These are phyloP conservation scores for Bombus fervidus DNA, from an alignment of 1,140 invertebrate species.

Conservation along the genomic window DNA sequence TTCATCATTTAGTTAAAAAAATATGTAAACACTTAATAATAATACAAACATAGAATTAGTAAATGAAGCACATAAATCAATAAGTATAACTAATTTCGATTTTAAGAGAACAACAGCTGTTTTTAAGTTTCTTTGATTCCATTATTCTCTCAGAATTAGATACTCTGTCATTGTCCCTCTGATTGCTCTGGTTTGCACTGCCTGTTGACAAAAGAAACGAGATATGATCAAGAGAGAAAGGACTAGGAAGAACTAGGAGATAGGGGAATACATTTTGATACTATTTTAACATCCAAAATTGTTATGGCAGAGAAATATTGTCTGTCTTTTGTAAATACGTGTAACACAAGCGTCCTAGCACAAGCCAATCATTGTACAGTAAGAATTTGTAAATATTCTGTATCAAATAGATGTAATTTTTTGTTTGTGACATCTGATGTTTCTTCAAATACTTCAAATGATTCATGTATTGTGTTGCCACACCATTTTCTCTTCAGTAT, in stretches of 20 bases:
- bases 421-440: neutral
- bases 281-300: conserved; percentile 44
- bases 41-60: neutral
- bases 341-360: conserved; percentile 39
- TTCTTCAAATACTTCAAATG: neutral
- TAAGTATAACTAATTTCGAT: neutral
- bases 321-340: conserved; percentile 43
- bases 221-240: conserved; percentile 7
- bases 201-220: conserved; percentile 54
- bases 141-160: neutral
- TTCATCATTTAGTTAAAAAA: neutral
- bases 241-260: conserved; percentile 36
- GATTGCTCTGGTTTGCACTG: neutral
- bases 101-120: neutral
- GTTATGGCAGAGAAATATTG: conserved; percentile 30
- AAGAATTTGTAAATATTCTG: conserved; percentile 29
- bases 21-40: neutral
- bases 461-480: neutral
- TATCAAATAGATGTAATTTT: conserved; percentile 8
- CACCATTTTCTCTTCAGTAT: conserved; percentile 19
- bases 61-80: conserved; percentile 1
- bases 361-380: conserved; percentile 38
- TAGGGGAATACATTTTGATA: conserved; percentile 41
- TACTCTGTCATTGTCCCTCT: neutral
- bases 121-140: conserved; percentile 62